Evolutionary conservation across 2,888 invertebrate species (phyloP).

Genomic region (Synanthedon vespiformis): DNA sequence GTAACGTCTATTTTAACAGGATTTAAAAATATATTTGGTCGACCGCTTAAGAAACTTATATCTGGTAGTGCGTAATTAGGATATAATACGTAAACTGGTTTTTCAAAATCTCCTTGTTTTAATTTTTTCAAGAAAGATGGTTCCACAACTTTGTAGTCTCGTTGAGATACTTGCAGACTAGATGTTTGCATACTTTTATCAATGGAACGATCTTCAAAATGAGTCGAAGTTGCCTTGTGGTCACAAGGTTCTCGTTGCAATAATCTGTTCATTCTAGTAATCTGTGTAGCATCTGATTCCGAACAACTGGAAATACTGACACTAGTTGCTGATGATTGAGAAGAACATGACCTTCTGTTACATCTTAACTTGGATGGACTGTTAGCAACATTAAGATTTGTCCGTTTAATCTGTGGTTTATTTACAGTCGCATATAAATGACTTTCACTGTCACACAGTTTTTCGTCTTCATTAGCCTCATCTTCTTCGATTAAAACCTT

Average conservation of each 20-base stretch:
- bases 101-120: slow-evolving; percentile 74
- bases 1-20: slow-evolving; percentile 73
- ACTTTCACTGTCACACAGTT: slow-evolving; percentile 50
- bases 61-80: slow-evolving; percentile 92
- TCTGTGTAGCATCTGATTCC: slow-evolving; percentile 66
- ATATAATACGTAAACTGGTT: slow-evolving; percentile 89
- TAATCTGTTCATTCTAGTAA: slow-evolving; percentile 56
- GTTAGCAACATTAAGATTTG: slow-evolving; percentile 68
- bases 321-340: slow-evolving; percentile 64
- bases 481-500: slow-evolving; percentile 61
- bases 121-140: slow-evolving; percentile 78
- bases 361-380: slow-evolving; percentile 52
- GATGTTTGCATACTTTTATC: slow-evolving; percentile 84
- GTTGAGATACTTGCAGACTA: slow-evolving; percentile 51
- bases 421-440: slow-evolving; percentile 63
- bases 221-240: slow-evolving; percentile 62
- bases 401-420: slow-evolving; percentile 50
- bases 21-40: slow-evolving; percentile 78
- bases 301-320: slow-evolving; percentile 68
- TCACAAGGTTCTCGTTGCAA: slow-evolving; percentile 48
- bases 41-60: slow-evolving; percentile 80
- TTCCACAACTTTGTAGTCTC: slow-evolving; percentile 74
- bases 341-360: slow-evolving; percentile 53
- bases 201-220: slow-evolving; percentile 68
- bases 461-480: slow-evolving; percentile 50